These are phyloP conservation scores for Gallinago paraguaiae DNA, from an alignment of 2,113 vertebrate genomes.

Conservation along the genomic window DNA sequence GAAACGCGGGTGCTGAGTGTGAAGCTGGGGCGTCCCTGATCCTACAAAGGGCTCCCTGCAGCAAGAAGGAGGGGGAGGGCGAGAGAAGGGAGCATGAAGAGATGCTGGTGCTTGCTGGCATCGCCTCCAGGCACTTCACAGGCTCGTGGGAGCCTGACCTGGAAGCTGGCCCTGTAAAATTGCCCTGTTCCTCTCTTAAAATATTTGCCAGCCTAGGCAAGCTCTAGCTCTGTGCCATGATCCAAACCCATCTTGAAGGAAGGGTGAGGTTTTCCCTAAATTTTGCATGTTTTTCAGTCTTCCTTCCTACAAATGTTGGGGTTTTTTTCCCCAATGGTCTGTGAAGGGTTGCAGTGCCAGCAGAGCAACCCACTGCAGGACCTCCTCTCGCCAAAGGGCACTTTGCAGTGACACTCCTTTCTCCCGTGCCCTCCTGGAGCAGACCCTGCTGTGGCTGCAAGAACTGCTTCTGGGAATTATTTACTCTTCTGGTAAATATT, in stretches of 20 bases:
- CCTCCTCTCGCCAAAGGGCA: rapidly evolving
- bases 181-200: rapidly evolving
- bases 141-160: not conserved
- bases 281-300: not conserved
- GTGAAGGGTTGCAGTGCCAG: not conserved
- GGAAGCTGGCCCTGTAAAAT: not conserved
- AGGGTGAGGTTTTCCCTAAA: not conserved
- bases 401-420: not conserved
- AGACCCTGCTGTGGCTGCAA: not conserved
- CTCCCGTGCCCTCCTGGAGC: not conserved
- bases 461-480: not conserved
- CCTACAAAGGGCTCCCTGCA: not conserved
- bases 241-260: not conserved
- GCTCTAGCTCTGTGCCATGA: rapidly evolving
- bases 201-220: not conserved
- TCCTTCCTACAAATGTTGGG: not conserved
- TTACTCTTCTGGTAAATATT: not conserved
- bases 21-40: not conserved
- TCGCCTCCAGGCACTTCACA: rapidly evolving
- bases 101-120: not conserved
- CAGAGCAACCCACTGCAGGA: not conserved
- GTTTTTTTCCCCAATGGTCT: not conserved
- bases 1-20: rapidly evolving
- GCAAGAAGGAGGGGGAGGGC: not conserved
- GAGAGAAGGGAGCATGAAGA: not conserved